Conservation (phyloP, 1,140 invertebrate species). For the Drosophila ironensis region DNA sequence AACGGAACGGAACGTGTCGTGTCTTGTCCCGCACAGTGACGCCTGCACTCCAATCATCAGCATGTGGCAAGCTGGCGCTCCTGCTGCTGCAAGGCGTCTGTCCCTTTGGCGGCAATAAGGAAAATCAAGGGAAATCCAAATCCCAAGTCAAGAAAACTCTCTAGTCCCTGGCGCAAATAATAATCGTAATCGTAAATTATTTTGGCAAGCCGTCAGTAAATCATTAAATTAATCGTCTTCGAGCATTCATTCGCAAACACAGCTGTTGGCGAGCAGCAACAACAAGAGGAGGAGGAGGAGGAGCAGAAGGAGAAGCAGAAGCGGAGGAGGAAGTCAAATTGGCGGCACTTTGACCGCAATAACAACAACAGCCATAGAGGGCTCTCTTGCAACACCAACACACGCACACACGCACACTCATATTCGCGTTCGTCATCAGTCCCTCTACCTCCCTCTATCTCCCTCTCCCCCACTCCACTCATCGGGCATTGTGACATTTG, state of each 20-base stretch:
- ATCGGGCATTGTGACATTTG: constrained; percentile 77
- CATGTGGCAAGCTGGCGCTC: constrained; percentile 74
- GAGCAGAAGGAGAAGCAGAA: constrained; percentile 18
- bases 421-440: constrained; percentile 64
- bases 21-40: no score
- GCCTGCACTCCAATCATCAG: no score
- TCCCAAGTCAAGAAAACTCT: constrained; percentile 28
- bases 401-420: constrained; percentile 22
- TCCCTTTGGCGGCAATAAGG: constrained; percentile 15
- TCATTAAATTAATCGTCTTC: constrained; percentile 76
- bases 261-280: constrained; percentile 42
- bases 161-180: constrained; percentile 14
- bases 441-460: neutral
- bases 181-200: constrained; percentile 55
- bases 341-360: constrained; percentile 75
- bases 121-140: no score
- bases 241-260: constrained; percentile 33
- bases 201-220: constrained; percentile 69
- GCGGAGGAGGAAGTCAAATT: constrained; percentile 60
- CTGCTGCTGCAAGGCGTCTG: constrained; percentile 53
- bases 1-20: constrained; percentile 71
- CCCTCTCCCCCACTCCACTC: neutral
- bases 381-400: constrained; percentile 47
- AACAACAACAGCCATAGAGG: constrained; percentile 19
- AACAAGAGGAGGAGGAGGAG: no score